Base-by-base conservation (phyloP, 2,797 vertebrate species). In the Peromyscus aztecus region DNA sequence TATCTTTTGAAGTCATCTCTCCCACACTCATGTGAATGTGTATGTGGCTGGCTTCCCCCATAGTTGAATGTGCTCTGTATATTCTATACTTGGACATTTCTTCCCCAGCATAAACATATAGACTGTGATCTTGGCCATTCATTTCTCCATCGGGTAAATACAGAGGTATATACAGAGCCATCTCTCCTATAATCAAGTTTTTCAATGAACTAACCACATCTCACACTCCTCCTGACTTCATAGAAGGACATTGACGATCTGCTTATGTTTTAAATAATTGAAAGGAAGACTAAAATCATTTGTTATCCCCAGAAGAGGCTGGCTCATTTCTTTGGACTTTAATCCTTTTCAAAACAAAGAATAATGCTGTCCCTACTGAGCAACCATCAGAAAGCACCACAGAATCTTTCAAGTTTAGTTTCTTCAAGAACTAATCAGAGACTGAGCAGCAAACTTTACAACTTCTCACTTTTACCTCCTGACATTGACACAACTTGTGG, bases 341-440 rank as follows among this genome's bases (percentile, higher is more conserved):
- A 69, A 93, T 84, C 55, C 27, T 73, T 95, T 97, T 76, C 34
- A 80, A 77, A 91, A n/a, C 17, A 75, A 73, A 89, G 90, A 37
- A 73, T 34, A 78, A 75, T 67, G 67, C 46, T 73, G 61, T 92
- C 27, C n/a, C 90, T 67, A 61, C 17, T 67, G 85, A 90, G 55
- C 91, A 78, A n/a, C 6, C 34, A 10, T 52, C 92, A 93, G 34
- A 71, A 76, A 87, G 91, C 2, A 69, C 13, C 52, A 85, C 59
- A 21, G 87, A 77, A 84, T 57, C 85, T 86, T 4, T 37, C 67
- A 55, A 77, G 14, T 61, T 75, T 46, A 37, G 16, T 73, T 90
- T 94, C 63, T 96, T 92, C 37, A 63, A 91, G 89, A 88, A 46
- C 14, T 73, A 61, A 73, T 93, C 24, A 78, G 55, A 75, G 55